phyloP scores from a whole-genome alignment of 2,113 vertebrate genomes.

The Microtus montanus region DNA sequence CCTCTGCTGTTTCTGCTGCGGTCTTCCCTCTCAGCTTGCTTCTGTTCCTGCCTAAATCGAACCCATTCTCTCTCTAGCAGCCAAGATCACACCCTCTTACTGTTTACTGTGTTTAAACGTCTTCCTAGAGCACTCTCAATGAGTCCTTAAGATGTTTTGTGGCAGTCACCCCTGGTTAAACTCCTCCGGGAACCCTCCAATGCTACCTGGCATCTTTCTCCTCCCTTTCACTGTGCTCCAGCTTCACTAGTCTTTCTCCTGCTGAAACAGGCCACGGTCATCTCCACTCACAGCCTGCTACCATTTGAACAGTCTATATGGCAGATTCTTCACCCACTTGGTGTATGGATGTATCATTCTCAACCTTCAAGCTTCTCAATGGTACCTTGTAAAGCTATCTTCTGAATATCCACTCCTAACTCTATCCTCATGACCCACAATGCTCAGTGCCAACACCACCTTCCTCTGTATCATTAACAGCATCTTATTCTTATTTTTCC shows the following conservation, averaged over 20 bases:
- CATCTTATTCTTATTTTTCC: not conserved
- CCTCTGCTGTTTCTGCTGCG: not conserved
- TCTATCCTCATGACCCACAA: not conserved
- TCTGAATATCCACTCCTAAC: not conserved
- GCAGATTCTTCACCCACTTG: not conserved
- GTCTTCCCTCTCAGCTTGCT: not conserved
- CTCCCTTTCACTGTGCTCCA: not conserved
- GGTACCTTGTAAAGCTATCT: not conserved
- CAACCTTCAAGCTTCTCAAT: not conserved
- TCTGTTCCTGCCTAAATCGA: not conserved
- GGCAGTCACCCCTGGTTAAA: not conserved
- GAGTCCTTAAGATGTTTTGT: not conserved
- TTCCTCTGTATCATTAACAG: not conserved
- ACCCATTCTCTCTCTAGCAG: not conserved
- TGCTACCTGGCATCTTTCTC: not conserved
- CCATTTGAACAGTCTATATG: not conserved
- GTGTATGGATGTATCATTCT: not conserved
- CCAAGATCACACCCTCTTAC: not conserved
- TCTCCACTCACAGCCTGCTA: not conserved
- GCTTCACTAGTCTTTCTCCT: not conserved
- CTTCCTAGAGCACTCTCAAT: not conserved
- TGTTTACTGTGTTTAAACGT: not conserved
- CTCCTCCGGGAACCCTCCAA: not conserved
- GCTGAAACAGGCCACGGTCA: not conserved
- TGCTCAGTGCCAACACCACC: not conserved